Evolutionary conservation across 1,140 invertebrate species (phyloP).

Genomic region (Lordiphosa collinella): DNA sequence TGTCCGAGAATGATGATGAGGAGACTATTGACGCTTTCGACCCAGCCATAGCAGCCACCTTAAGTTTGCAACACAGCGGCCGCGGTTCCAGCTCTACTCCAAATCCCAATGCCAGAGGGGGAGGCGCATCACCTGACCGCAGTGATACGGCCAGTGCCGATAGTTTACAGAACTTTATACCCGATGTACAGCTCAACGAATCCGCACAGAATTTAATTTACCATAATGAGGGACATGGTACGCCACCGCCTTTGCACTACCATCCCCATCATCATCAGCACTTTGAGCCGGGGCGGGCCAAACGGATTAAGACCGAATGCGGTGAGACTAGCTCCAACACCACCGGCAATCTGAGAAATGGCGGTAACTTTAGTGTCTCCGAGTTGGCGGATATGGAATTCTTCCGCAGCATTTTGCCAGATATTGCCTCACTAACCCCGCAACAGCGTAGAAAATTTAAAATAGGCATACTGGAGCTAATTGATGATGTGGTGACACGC

Average conservation of each 20-base stretch:
- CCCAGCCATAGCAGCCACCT: conserved; percentile 44
- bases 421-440: conserved; percentile 62
- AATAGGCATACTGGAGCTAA: conserved; percentile 73
- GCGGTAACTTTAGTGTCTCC: conserved; percentile 35
- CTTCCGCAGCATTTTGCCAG: conserved; percentile 73
- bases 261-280: conserved; percentile 30
- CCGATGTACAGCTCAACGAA: conserved; percentile 70
- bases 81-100: conserved; percentile 6
- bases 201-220: conserved; percentile 51
- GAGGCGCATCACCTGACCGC: conserved; percentile 36
- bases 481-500: conserved; percentile 69
- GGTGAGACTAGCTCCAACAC: conserved; percentile 49
- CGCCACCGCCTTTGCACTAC: conserved; percentile 44
- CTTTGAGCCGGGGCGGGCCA: conserved; percentile 3
- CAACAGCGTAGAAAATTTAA: conserved; percentile 74
- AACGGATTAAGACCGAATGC: conserved; percentile 74
- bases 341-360: conserved; percentile 26
- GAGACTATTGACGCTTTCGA: conserved; percentile 74
- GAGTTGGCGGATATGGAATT: conserved; percentile 75
- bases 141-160: conserved; percentile 72
- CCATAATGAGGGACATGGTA: conserved; percentile 29
- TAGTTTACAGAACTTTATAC: conserved; percentile 72
- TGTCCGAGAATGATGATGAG: conserved; percentile 72
- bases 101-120: background rate
- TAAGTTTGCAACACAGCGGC: conserved; percentile 35